Base-by-base conservation (phyloP, 2,113 vertebrate genomes). In the Parus major region DNA sequence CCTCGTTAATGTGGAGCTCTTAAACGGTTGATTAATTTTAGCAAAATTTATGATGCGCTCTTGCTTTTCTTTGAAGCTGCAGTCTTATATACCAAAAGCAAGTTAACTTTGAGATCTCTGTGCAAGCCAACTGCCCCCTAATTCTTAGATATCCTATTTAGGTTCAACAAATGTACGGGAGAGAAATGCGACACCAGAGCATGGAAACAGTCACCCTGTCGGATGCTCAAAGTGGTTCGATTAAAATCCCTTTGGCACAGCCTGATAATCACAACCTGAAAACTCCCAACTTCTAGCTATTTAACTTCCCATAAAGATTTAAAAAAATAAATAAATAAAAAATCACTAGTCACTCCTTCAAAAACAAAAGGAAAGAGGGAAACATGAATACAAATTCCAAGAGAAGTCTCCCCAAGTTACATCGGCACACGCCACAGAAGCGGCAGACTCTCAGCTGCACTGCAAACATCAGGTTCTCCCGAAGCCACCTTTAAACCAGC, bases 1-100 rank as follows among this genome's bases (percentile, higher is more conserved):
- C 98, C 98, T 99, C 96, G 94, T 99, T 99, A 99, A 98, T 96
- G 97, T 97, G 98, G 97, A 98, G 99, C 99, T 98, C 98, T 99
- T 98, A 98, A 99, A 98, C 97, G 98, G 98, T 98, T 99, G 99
- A 99, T 99, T 99, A 99, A 99, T 99, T 99, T 99, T 99, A 97
- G 97, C 97, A 98, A 98, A 98, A 98, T 98, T 98, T 98, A 98
- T 29, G 96, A 97, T 73, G 92, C 53, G 33, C 95, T 96, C 97
- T 91, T 82, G 94, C 91, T 94, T 79, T 88, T 64, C 89, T 84
- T 93, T 93, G 75, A 96, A 94, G 93, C 97, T n/a, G 85, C 91
- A 94, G 96, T 44, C 92, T 93, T 85, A 69, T 25, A 70, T 21
- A 96, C 91, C 85, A 93, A 95, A 86, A 86, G 91, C 89, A 94